Conservation (phyloP, 2,888 invertebrate genomes). For the Lithophane leautieri region DNA sequence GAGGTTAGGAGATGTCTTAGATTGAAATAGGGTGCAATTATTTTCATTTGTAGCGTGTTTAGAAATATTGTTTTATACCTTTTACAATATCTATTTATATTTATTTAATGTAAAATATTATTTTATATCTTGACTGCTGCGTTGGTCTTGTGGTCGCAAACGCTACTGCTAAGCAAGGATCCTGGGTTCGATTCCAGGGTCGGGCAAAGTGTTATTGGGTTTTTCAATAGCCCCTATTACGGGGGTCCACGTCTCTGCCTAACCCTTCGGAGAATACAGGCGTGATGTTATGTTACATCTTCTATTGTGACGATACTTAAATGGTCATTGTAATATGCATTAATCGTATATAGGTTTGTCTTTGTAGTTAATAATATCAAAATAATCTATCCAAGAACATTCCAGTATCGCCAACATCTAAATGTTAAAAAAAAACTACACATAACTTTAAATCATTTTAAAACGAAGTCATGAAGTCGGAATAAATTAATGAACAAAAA, state of each 20-base stretch:
- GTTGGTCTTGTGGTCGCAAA: no score
- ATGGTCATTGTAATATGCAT: constrained; percentile 12
- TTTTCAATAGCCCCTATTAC: no score
- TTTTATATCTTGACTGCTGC: background rate
- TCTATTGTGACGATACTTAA: constrained; percentile 11
- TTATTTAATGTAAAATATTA: background rate
- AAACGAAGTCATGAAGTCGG: background rate
- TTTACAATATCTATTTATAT: background rate
- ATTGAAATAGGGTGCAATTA: constrained; percentile 69
- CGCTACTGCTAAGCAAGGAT: no score
- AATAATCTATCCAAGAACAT: background rate
- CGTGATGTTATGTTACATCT: background rate
- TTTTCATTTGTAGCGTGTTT: constrained; percentile 58
- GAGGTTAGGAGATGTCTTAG: constrained; percentile 45
- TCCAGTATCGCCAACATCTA: background rate
- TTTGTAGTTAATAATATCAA: background rate
- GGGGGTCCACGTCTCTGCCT: no score
- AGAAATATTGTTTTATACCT: constrained; percentile 39
- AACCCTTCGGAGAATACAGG: no score
- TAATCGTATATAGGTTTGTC: background rate
- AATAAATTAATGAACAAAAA: background rate
- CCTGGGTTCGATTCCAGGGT: no score
- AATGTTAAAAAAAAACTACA: background rate
- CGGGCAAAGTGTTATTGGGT: no score
- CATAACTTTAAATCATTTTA: background rate